Conservation (phyloP, 2,113 vertebrate species). For the Microcebus tavaratra region DNA sequence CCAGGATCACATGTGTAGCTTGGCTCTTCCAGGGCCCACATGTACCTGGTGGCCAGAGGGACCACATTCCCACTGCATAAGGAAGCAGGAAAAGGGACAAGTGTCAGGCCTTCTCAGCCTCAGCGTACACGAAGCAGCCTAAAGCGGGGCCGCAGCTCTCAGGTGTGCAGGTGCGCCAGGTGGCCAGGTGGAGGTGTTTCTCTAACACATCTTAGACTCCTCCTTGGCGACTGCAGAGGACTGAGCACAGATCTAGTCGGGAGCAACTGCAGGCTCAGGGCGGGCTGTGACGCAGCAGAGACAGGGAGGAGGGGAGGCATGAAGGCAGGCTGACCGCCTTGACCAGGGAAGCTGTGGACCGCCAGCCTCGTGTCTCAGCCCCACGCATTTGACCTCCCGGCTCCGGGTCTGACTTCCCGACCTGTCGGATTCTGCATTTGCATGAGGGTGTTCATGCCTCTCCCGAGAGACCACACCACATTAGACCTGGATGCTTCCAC, state of each 20-base stretch:
- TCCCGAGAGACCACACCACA: fast-evolving
- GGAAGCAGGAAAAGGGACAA: not conserved
- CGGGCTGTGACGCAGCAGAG: not conserved
- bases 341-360: not conserved
- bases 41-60: not conserved
- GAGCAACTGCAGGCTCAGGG: not conserved
- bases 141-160: not conserved
- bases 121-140: fast-evolving
- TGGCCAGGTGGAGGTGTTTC: no score
- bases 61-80: fast-evolving
- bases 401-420: fast-evolving
- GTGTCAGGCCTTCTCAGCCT: not conserved
- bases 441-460: no score
- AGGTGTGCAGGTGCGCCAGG: no score
- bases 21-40: no score
- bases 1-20: not conserved
- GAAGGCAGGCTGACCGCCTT: not conserved
- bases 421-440: not conserved
- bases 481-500: not conserved
- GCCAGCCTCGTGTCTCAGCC: not conserved
- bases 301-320: fast-evolving
- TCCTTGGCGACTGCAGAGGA: no score
- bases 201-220: not conserved
- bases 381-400: fast-evolving
- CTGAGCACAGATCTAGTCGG: fast-evolving